Base-by-base conservation (phyloP, 2,888 invertebrate species). In the Acanthosepion pharaonis region DNA sequence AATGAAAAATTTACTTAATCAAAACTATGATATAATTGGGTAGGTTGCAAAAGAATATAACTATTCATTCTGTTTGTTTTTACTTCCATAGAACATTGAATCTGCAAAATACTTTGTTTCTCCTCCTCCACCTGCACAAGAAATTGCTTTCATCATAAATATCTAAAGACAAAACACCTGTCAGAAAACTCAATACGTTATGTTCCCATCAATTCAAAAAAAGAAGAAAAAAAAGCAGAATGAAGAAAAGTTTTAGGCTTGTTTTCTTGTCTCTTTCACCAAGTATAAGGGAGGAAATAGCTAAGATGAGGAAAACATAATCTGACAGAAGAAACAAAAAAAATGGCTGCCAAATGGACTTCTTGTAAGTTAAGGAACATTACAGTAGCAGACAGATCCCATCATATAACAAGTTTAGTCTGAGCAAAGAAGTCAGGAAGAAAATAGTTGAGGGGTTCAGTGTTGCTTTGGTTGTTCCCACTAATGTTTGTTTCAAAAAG, bases 121-220 rank as follows among this genome's bases (percentile, higher is more conserved):
- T 33, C 18, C 11, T 78, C 78, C 15, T 9, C n/a, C 15, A 9
- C 78, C 3, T 11, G 8, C 78, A n/a, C n/a, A 33, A 78, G 15
- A 78, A 33, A 78, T n/a, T n/a, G 78, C 78, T 78, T 78, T 78
- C 78, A 78, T 78, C 78, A 78, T 78, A n/a, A n/a, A 78, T n/a
- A 78, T 78, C 78, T n/a, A 78, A 78, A 78, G n/a, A 78, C 78
- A 78, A 78, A 78, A 78, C 78, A 78, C 78, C 78, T 78, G 78
- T 78, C 78, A 78, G 78, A 78, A 78, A n/a, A 33, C n/a, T 78
- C 78, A 78, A 78, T n/a, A 78, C n/a, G 33, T 78, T n/a, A n/a
- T 78, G n/a, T n/a, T 78, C 15, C n/a, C 78, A 78, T 78, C 78
- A 33, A 5, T 33, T 8, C 78, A 5, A 78, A n/a, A 15, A n/a